Conservation (phyloP, 2,888 invertebrate species). For the Lepidochrysops patricia region DNA sequence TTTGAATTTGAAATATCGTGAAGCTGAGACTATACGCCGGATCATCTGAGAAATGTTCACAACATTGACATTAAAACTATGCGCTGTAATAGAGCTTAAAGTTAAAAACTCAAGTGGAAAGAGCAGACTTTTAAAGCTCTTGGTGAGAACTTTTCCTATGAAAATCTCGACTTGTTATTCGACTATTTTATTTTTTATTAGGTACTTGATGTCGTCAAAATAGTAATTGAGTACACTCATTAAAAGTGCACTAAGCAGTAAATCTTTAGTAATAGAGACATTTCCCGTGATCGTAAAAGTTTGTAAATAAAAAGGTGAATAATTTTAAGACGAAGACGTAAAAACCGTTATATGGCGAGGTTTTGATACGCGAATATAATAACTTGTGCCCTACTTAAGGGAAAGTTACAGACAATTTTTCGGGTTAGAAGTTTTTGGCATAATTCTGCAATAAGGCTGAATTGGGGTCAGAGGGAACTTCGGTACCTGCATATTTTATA, state of each 20-base stretch:
- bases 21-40: too few species aligned
- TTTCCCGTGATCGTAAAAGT: background rate
- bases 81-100: too few species aligned
- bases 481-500: slow-evolving; percentile 12
- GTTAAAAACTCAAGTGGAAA: too few species aligned
- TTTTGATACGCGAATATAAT: slow-evolving; percentile 10
- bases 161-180: too few species aligned
- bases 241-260: background rate
- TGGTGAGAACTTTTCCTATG: too few species aligned
- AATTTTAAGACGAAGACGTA: background rate
- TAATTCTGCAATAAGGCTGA: slow-evolving; percentile 9
- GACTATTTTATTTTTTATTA: too few species aligned
- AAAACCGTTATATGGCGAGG: slow-evolving; percentile 1
- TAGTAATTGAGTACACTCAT: background rate
- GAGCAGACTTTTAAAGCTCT: too few species aligned
- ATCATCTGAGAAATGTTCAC: too few species aligned
- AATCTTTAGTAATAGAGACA: background rate
- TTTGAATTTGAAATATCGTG: too few species aligned
- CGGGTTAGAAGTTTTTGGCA: slow-evolving; percentile 12
- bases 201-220: background rate
- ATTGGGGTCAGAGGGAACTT: slow-evolving; percentile 8
- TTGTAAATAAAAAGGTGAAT: background rate
- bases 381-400: slow-evolving; percentile 5
- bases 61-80: too few species aligned
- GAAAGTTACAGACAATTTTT: slow-evolving; percentile 9